Evolutionary conservation across 2,113 vertebrate species (phyloP), one percentile per base, ranked within the genome.

Genomic region (Oncorhynchus mykiss): DNA sequence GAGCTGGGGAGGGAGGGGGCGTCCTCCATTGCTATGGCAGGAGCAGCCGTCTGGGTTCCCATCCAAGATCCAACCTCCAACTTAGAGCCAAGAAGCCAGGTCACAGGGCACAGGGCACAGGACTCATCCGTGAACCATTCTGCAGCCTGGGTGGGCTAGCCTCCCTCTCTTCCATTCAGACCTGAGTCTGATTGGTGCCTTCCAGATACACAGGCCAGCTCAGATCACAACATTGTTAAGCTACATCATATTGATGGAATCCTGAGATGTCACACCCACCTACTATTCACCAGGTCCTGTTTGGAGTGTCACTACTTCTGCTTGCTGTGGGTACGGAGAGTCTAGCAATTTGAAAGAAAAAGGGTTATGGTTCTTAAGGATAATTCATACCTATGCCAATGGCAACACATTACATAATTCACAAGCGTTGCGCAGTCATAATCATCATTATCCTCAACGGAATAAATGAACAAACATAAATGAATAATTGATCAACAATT

Each of bases 71-170:
- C 67, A 66, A 78, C 66, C 27, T 16, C 51, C 51, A 54, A 18
- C 57, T 75, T 54, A 79, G 70, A 82, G 88, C 83, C 81, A 88
- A 82, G 86, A 7, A 7, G 84, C 74, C 82, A 82, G 79, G 74
- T 75, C 76, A 71, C 74, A 73, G 79, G 74, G 77, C 76, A 68
- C 74, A 73, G 72, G 79, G 79, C 75, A 70, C 74, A 73, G 74
- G 74, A 71, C 75, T 45, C 39, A 45, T 9, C 70, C 77, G 70
- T 75, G 64, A 45, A 45, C 2, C 39, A 45, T 45, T 45, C 39
- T 45, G 66, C 77, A 73, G 76, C 64, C 66, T 81, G 84, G 79
- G 84, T 81, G 84, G 84, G 64, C 84, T 82, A 76, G 74, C 81
- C 83, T 75, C 67, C 64, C 75, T 68, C 75, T 18, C 51, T 18